Evolutionary conservation across 2,888 invertebrate species (phyloP), one percentile per base, ranked within the genome.

Genomic region (Euzophera pinguis): DNA sequence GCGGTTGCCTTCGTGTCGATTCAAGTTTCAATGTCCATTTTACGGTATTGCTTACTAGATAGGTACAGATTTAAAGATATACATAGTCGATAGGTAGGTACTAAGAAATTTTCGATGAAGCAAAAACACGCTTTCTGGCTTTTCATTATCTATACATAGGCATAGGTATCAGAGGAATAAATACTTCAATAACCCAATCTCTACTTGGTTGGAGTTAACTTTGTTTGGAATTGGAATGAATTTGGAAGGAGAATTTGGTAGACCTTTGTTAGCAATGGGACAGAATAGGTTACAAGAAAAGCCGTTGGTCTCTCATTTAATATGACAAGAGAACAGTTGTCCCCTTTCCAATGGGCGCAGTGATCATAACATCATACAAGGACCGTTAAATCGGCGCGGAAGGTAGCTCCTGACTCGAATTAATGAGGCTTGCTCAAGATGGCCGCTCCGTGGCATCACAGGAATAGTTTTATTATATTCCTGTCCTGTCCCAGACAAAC

Each of bases 371-470:
- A 75, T 73, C 72, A 79, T 76, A 73, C 69, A 65, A 63, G 71
- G 66, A 82, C 84, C 81, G 84, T 83, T 84, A 81, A 69, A 69
- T 63, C 54, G 68, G 67, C 78, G 69, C 82, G 85, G 85, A 85
- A 84, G 84, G 76, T 72, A 61, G 65, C 56, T 73, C 84, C 80
- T 84, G 84, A 79, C 82, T 66, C 65, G 84, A 81, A 84, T 84
- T 69, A 72, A 69, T 76, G 71, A 55, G 52, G 57, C 60, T 60
- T 52, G 41, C 58, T 48, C 71, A 75, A 73, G 68, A 78, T 78
- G 75, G 71, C 73, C 61, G 71, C 61, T 12, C 16, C 66, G 54
- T 51, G 54, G 29, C 53, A 54, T 54, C 41, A 41, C 41, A 41
- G 39, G 38, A 39, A 39, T 41, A 49, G 9, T n/a, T 12, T 47